Evolutionary conservation across 2,113 vertebrate species (phyloP), one percentile per base, ranked within the genome.

Genomic region (Aspiorhynchus laticeps): DNA sequence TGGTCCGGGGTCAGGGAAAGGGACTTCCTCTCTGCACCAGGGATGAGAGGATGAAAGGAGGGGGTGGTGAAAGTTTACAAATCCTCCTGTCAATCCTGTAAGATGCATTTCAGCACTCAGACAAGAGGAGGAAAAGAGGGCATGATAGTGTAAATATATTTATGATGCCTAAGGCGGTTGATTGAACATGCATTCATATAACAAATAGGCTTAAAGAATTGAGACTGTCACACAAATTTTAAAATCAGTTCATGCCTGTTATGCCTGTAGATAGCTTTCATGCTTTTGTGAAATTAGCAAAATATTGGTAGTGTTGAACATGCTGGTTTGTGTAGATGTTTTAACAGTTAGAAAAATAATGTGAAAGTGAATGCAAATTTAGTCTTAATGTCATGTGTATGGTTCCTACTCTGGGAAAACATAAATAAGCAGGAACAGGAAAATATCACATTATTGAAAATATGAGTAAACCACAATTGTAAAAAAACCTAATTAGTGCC

Each of bases 1-100:
- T 80, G 56, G 8, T n/a, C 9, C 24, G 10, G 19, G 76, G 77
- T 86, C 84, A 85, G 78, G 78, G 61, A 88, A 67, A 53, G 80
- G 51, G 28, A 71, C 24, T 80, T 86, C 88, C 85, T 84, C 17
- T 79, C 41, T 3, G 1, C 21, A 65, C 38, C 38, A 51, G 67
- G 43, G 36, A 63, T 41, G 7, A 59, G 12, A n/a, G 36, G 85
- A 86, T 84, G 7, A 84, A 84, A 88, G n/a, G 21, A 65, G 36
- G n/a, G 59, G 79, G n/a, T 63, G 79, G 33, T 3, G 65, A 41
- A 2, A 26, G 17, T 80, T 61, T 86, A 73, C 15, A 36, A 82
- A 84, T 80, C 21, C 26, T 56, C 61, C 26, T 38, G 74, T 83
- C 80, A 78, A 41, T 63, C 84, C 69, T 80, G 80, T 75, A 75